phyloP scores from a whole-genome alignment of 2,113 vertebrate species.

The Mixornis gularis region DNA sequence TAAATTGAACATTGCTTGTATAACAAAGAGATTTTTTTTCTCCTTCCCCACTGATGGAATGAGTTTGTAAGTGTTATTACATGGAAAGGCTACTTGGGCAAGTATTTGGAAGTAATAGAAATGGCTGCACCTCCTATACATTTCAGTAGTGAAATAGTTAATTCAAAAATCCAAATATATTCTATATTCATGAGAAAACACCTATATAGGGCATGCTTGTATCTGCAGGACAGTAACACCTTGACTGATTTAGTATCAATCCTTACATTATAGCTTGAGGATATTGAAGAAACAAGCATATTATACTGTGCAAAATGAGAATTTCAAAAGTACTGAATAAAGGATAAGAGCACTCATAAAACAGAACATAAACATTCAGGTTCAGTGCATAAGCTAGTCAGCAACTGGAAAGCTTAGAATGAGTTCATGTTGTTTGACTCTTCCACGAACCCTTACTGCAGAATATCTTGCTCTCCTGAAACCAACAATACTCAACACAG shows the following conservation, averaged over 20 bases:
- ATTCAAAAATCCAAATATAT: neutral
- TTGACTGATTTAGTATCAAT: slow-evolving; percentile 3
- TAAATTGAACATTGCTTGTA: neutral
- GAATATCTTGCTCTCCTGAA: neutral
- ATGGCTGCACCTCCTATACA: neutral
- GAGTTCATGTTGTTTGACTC: neutral
- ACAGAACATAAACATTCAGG: neutral
- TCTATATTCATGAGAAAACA: neutral
- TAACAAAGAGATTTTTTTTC: neutral
- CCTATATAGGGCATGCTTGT: neutral
- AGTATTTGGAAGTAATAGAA: neutral
- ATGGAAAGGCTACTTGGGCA: neutral
- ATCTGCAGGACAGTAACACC: neutral
- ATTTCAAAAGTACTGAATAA: slow-evolving; percentile 10
- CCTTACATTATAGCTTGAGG: neutral
- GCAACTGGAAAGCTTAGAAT: neutral
- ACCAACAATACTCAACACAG: neutral
- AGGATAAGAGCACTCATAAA: neutral
- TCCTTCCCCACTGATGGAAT: neutral
- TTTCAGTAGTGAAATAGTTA: neutral
- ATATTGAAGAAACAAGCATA: slow-evolving; percentile 4
- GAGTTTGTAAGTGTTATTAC: neutral
- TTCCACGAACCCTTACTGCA: neutral
- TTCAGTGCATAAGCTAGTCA: neutral
- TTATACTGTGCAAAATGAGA: neutral